Conservation (phyloP, 2,113 vertebrate genomes). For the Helogale parvula region DNA sequence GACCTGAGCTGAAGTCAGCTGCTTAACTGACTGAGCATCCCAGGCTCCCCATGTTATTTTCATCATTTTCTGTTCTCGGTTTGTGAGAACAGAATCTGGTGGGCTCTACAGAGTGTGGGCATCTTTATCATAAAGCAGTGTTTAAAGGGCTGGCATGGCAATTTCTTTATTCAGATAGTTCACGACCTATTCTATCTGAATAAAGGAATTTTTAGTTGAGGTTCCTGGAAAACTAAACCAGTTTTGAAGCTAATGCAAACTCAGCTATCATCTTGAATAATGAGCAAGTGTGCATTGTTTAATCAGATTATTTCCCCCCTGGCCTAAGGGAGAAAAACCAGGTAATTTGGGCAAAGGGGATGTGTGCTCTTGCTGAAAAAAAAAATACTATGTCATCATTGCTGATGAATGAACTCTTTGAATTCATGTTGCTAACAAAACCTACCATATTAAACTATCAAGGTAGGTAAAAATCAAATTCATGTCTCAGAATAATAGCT, state of each 20-base stretch:
- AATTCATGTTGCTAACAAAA: not conserved
- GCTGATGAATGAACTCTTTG: not conserved
- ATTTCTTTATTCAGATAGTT: not conserved
- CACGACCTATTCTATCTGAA: not conserved
- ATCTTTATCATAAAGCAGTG: not conserved
- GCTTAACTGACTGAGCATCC: too few relatives aligned
- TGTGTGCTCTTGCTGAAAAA: not conserved
- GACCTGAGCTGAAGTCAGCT: too few relatives aligned
- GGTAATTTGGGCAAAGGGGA: not conserved
- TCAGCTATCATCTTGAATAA: not conserved
- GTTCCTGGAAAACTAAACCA: not conserved
- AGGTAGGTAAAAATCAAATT: not conserved
- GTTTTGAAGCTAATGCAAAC: not conserved
- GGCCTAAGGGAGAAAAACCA: not conserved
- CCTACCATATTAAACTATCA: not conserved
- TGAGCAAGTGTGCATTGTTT: not conserved
- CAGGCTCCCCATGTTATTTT: not conserved
- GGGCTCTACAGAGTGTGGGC: not conserved
- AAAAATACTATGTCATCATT: constrained; percentile 3
- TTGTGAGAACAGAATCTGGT: not conserved
- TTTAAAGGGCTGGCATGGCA: not conserved
- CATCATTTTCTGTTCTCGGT: not conserved
- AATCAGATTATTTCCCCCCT: not conserved
- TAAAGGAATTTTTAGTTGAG: not conserved
- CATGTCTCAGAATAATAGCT: not conserved